phyloP scores from a whole-genome alignment of 2,113 vertebrate species.

The Brevimyrus niger region DNA sequence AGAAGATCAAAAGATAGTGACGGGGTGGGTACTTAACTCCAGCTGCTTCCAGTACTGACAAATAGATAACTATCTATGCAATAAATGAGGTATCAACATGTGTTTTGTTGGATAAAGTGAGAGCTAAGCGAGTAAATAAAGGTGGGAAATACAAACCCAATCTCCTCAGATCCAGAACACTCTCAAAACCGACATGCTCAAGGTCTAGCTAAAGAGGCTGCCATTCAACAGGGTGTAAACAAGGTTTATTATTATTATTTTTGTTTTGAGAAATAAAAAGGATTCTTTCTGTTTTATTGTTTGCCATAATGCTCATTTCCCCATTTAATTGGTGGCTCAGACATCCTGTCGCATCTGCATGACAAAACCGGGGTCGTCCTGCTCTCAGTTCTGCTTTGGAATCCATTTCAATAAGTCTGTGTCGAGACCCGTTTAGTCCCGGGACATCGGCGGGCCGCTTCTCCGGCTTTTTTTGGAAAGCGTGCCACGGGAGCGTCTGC shows the following conservation, averaged over 20 bases:
- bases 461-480: not conserved
- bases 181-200: not conserved
- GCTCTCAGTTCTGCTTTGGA: not conserved
- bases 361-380: not conserved
- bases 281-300: not conserved
- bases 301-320: not conserved
- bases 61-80: not conserved
- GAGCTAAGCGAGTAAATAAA: not conserved
- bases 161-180: not conserved
- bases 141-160: not conserved
- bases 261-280: not conserved
- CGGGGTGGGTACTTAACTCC: not conserved
- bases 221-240: not conserved
- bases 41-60: not conserved
- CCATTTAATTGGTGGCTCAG: not conserved
- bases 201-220: not conserved
- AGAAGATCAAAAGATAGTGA: not conserved
- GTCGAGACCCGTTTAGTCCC: not conserved
- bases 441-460: not conserved
- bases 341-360: not conserved
- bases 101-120: not conserved
- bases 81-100: not conserved
- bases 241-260: not conserved
- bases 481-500: not conserved
- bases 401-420: not conserved